Base-by-base conservation (phyloP, 2,113 vertebrate genomes). In the Megaceryle torquata region DNA sequence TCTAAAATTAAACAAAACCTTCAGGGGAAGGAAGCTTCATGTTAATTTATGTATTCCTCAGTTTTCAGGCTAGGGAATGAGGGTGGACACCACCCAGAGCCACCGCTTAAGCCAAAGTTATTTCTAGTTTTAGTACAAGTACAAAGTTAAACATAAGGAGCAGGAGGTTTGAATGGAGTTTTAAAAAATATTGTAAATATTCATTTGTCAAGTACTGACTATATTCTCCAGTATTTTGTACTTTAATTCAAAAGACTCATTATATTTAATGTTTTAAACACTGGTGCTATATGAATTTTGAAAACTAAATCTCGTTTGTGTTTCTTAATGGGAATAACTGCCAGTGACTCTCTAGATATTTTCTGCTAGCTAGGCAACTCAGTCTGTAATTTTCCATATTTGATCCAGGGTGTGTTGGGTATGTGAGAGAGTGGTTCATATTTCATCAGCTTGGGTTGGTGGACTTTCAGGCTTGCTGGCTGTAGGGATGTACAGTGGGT, bases 1-100 rank as follows among this genome's bases (percentile, higher is more conserved):
- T 95, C 79, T 76, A 92, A 95, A 95, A 96, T 91, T 89, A 96
- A 97, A 92, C 91, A 97, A 89, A 95, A 85, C 67, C 25, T 89
- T 85, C 74, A 87, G 70, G 78, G 74, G 74, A 91, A 84, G 94
- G 87, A 95, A 94, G 78, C 84, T 93, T 92, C 79, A 18, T 59
- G 44, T 70, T 94, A 95, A 92, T 84, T 93, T 95, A 91, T 91
- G 87, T 96, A 88, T 91, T 88, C 85, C 67, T 89, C 37, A 69
- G 67, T 22, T 88, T 82, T 70, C 68, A 53, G 53, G 20, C 57
- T 87, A 8, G 67, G 31, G 53, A 82, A 9, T 33, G 50, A 85
- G 54, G 13, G 48, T 77, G 83, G 78, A 89, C 59, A 53, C 50
- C 79, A 80, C 75, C 69, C 93, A 51, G 61, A 77, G 84, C 41